A percentile compares a stretch with the other conserved stretches of the same genome.
Evolutionary conservation across 2,888 invertebrate species (phyloP).

Genomic region (Eurois occulta): DNA sequence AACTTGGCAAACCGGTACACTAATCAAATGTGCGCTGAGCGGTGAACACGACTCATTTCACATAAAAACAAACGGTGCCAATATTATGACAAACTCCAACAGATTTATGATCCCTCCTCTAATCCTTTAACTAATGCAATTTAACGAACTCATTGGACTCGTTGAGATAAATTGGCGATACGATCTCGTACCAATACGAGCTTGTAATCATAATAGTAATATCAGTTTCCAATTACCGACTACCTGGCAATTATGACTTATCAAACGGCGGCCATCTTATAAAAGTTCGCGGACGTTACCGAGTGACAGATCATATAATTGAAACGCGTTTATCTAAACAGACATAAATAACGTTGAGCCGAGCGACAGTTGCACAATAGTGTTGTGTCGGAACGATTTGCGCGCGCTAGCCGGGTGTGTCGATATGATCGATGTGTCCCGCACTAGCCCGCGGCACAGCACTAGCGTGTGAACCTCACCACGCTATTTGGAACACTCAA

Average conservation of each 20-base stretch:
- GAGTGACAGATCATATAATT: conserved; percentile 57
- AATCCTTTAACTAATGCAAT: conserved; percentile 52
- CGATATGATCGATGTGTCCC: conserved; percentile 69
- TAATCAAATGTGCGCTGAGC: conserved; percentile 1
- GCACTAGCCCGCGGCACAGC: conserved; percentile 60
- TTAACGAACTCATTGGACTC: conserved; percentile 36
- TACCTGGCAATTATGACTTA: conserved; percentile 40
- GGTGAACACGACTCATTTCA: conserved; percentile 15
- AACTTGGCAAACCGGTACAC: conserved; percentile 46
- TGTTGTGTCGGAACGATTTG: conserved; percentile 47
- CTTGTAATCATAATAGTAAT: conserved; percentile 63
- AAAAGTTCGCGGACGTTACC: conserved; percentile 47
- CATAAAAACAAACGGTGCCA: conserved; percentile 52
- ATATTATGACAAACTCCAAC: conserved; percentile 62
- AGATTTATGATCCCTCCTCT: conserved; percentile 55
- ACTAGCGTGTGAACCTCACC: conserved; percentile 72
- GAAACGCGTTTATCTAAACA: conserved; percentile 44
- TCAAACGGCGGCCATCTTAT: conserved; percentile 34
- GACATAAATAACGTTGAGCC: conserved; percentile 26
- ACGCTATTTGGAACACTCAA: conserved; percentile 70
- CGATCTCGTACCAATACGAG: conserved; percentile 54
- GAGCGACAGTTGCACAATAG: conserved; percentile 63
- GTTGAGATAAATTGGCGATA: conserved; percentile 51
- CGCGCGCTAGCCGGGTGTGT: conserved; percentile 50
- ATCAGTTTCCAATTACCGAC: conserved; percentile 55